Base-by-base conservation (phyloP, 2,113 vertebrate species). In the Antennarius striatus region DNA sequence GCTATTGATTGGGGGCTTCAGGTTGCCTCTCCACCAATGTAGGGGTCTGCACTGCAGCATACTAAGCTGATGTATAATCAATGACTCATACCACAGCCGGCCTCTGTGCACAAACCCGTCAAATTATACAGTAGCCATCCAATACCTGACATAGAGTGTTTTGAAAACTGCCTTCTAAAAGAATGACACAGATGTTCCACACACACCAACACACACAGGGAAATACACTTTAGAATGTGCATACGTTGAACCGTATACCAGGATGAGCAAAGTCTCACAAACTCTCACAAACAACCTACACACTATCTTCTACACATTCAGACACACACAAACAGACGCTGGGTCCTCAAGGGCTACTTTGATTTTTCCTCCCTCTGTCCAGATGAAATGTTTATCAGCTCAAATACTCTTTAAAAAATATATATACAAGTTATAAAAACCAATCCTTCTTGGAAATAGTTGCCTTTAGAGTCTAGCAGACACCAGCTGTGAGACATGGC, bases 21-120 rank as follows among this genome's bases (percentile, higher is more conserved):
- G 88, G 90, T 92, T 91, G 87, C 87, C 70, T 87, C 83, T 91
- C 80, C 84, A 88, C 90, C 90, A 88, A 85, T 87, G 84, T 86
- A 81, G 81, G 78, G 82, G 83, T 89, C 89, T 90, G 88, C 91
- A 85, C 85, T 88, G 90, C 83, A 82, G 89, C 90, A 92, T 92
- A 92, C 90, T 91, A 93, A 93, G 85, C 85, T 91, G 90, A 92
- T 92, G 88, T 90, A 81, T 91, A 91, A 92, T 93, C 90, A 92
- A 92, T 92, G 91, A 90, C 88, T 92, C 88, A 89, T 92, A 90
- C 80, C 88, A 81, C 86, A 87, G 85, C 77, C 70, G 68, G 78
- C 71, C 81, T 90, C 88, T 82, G 88, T 82, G 85, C 80, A 87
- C 83, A 71, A 86, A 82, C 75, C 85, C 78, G 49, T 88, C 89